A percentile compares a stretch with the other conserved stretches of the same genome.
Conservation (phyloP, 2,113 vertebrate species). For the Elephantulus edwardii region DNA sequence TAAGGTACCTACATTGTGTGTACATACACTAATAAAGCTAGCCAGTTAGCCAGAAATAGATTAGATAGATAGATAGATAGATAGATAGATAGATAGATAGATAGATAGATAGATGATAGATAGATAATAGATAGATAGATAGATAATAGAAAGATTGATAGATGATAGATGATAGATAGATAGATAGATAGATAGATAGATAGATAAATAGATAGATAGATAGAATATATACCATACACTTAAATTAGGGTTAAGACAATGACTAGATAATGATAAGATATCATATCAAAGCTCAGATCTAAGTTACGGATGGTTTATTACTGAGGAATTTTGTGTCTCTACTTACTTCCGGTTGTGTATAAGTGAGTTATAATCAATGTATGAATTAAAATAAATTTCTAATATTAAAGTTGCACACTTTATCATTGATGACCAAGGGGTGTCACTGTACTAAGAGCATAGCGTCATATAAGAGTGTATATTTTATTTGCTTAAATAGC, state of each 20-base stretch:
- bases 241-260: too few species aligned
- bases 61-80: not conserved
- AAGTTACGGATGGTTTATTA: not conserved
- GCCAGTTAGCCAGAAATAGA: too few species aligned
- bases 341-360: not conserved
- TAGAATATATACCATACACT: too few species aligned
- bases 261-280: not conserved
- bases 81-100: not conserved
- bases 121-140: too few species aligned
- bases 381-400: not conserved
- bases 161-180: too few species aligned
- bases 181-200: too few species aligned
- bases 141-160: too few species aligned
- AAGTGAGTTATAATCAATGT: not conserved
- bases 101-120: not conserved
- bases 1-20: not conserved
- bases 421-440: not conserved
- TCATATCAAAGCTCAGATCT: not conserved
- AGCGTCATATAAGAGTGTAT: not conserved
- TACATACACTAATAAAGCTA: not conserved
- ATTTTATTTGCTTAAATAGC: conserved; percentile 1
- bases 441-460: not conserved
- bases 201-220: too few species aligned
- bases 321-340: not conserved
- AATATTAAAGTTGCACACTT: not conserved